A percentile compares a stretch with the other conserved stretches of the same genome.
These are phyloP conservation scores for Lordiphosa mommai DNA, from an alignment of 1,140 invertebrate species.

Conservation along the genomic window DNA sequence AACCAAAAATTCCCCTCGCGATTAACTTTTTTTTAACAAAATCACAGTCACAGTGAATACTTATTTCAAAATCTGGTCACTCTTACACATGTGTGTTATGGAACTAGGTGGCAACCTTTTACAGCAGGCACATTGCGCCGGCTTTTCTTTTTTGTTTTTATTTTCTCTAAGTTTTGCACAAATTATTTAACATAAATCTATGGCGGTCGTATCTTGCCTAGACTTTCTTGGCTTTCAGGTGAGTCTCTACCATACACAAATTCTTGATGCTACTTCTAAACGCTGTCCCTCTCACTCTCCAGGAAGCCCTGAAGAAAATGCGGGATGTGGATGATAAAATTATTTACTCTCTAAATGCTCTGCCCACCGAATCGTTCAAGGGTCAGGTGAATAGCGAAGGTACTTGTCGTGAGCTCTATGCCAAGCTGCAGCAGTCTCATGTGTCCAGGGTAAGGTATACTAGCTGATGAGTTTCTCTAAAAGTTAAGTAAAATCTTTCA, in stretches of 20 bases:
- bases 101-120: conserved; percentile 44
- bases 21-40: too few relatives aligned
- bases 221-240: conserved; percentile 88
- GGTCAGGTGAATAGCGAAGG: conserved; percentile 84
- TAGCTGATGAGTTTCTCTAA: neutral
- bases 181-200: conserved; percentile 3
- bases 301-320: conserved; percentile 93
- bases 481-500: conserved; percentile 6
- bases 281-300: conserved; percentile 16
- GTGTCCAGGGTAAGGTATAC: conserved; percentile 81
- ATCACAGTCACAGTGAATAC: neutral
- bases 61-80: too few relatives aligned
- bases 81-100: neutral
- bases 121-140: conserved; percentile 49
- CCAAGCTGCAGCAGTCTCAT: conserved; percentile 85
- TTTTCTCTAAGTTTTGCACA: conserved; percentile 16
- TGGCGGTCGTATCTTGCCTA: conserved; percentile 79
- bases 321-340: conserved; percentile 93
- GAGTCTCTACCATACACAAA: conserved; percentile 19
- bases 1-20: too few relatives aligned
- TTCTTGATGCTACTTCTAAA: neutral
- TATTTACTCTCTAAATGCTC: conserved; percentile 91
- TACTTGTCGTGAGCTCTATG: conserved; percentile 89
- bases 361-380: conserved; percentile 94
- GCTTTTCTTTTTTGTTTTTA: conserved; percentile 56